Evolutionary conservation across 2,888 invertebrate species (phyloP).

Genomic region (Anarsia innoxiella): DNA sequence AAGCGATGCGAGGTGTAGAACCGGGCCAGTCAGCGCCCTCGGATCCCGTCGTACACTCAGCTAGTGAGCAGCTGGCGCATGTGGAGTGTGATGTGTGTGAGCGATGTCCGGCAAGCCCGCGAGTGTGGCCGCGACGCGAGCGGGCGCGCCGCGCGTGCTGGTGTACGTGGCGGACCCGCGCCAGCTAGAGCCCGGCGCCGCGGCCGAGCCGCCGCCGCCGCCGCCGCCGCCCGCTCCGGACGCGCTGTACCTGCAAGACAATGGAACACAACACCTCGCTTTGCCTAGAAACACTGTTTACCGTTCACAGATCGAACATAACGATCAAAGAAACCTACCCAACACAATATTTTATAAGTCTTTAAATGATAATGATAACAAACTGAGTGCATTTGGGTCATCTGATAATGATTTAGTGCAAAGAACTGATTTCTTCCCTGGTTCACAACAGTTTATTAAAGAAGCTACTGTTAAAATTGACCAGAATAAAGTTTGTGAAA

Average conservation of each 20-base stretch:
- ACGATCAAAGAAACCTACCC: conserved; percentile 37
- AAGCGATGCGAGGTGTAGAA: conserved; percentile 56
- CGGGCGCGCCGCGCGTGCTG: conserved; percentile 71
- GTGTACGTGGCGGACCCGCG: conserved; percentile 72
- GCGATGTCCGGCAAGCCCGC: conserved; percentile 88
- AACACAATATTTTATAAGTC: conserved; percentile 49
- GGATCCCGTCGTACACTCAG: conserved; percentile 53
- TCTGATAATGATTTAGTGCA: conserved; percentile 34
- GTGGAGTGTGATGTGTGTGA: conserved; percentile 82
- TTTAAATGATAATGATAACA: conserved; percentile 41
- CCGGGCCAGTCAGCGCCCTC: conserved; percentile 29
- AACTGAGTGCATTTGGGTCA: conserved; percentile 38
- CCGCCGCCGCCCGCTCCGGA: conserved; percentile 32
- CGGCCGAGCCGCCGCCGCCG: conserved; percentile 38
- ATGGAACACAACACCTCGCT: conserved; percentile 38
- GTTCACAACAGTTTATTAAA: conserved; percentile 44
- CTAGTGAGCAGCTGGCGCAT: conserved; percentile 59
- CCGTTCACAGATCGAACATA: conserved; percentile 35
- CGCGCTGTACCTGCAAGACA: conserved; percentile 43
- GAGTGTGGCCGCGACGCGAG: conserved; percentile 77
- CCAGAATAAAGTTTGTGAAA: conserved; percentile 34
- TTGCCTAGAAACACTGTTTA: conserved; percentile 40
- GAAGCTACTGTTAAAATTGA: conserved; percentile 42
- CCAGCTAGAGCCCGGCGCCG: conserved; percentile 69
- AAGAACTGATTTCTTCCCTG: conserved; percentile 42